phyloP scores from a whole-genome alignment of 1,140 invertebrate species.

The Acromyrmex charruanus region DNA sequence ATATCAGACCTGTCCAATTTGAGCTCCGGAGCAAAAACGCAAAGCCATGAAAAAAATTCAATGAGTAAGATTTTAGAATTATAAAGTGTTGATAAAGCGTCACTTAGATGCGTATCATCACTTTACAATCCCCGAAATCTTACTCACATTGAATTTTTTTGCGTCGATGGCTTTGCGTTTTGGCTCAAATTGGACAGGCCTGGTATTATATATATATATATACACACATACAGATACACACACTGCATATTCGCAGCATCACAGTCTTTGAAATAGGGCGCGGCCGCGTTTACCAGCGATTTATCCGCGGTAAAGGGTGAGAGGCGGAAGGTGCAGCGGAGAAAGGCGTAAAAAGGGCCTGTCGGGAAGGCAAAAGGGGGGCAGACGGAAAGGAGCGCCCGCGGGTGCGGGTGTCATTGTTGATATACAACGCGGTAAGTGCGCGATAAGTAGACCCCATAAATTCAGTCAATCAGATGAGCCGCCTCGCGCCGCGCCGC shows the following conservation, averaged over 20 bases:
- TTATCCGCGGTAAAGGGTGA: constrained; percentile 69
- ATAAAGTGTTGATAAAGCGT: no score
- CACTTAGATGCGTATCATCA: no score
- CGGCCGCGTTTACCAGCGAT: constrained; percentile 63
- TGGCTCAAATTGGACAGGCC: no score
- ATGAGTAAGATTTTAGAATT: no score
- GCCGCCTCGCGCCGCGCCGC: constrained; percentile 77
- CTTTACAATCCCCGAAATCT: no score
- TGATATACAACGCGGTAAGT: constrained; percentile 87
- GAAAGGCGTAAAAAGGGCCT: constrained; percentile 66
- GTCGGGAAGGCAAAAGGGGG: constrained; percentile 20
- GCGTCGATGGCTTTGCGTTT: no score
- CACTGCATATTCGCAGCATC: background rate
- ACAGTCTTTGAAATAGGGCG: constrained; percentile 28
- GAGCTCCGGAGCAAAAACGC: no score
- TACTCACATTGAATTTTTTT: no score
- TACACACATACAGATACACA: no score
- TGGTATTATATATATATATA: no score
- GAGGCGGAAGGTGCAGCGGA: constrained; percentile 48
- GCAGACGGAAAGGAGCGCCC: constrained; percentile 77
- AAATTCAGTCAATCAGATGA: constrained; percentile 86
- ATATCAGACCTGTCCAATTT: no score
- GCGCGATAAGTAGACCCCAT: constrained; percentile 86
- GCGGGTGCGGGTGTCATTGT: constrained; percentile 86
- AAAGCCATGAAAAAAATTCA: no score